Base-by-base conservation (phyloP, 2,797 vertebrate species). In the Botia almorhae region DNA sequence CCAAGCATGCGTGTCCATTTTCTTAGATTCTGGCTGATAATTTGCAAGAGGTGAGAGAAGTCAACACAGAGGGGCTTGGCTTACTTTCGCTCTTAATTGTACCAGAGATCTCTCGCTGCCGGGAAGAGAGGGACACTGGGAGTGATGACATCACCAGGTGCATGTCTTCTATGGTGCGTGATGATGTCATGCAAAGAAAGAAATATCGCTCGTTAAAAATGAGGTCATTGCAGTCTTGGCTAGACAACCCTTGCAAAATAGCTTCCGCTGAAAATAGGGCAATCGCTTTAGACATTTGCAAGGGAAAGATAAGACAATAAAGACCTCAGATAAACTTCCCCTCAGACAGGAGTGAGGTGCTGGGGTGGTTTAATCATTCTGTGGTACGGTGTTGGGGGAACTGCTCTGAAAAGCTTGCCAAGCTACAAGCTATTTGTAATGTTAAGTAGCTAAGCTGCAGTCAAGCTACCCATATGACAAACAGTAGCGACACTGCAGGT, bases 71-170 rank as follows among this genome's bases (percentile, higher is more conserved):
- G 12, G 23, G 17, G 23, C 94, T 94, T 95, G 17, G 17, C 94
- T 94, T 95, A 94, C 94, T 94, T 94, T 95, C 94, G 89, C 93
- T 92, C 88, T 94, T 95, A 92, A 94, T 90, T 90, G 94, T 93
- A 92, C 93, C 93, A 87, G 93, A 89, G 91, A 94, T 91, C 92
- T 95, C 94, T 94, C 93, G 93, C 91, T 94, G 94, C 90, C 94
- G 93, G 90, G 93, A 90, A 93, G 92, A 93, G 91, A 94, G 94
- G 91, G 93, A 94, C 89, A 92, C 93, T 88, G 94, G 93, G 89
- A 95, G 94, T 92, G 94, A 93, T 90, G 93, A 93, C 94, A 95
- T 94, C 90, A 94, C 94, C 92, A 94, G 93, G 92, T 94, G 94
- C 88, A 92, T 92, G 90, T 94, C 93, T 89, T 94, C 93, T 94